Base-by-base conservation (phyloP, 2,113 vertebrate genomes). In the Nyctibius bracteatus region DNA sequence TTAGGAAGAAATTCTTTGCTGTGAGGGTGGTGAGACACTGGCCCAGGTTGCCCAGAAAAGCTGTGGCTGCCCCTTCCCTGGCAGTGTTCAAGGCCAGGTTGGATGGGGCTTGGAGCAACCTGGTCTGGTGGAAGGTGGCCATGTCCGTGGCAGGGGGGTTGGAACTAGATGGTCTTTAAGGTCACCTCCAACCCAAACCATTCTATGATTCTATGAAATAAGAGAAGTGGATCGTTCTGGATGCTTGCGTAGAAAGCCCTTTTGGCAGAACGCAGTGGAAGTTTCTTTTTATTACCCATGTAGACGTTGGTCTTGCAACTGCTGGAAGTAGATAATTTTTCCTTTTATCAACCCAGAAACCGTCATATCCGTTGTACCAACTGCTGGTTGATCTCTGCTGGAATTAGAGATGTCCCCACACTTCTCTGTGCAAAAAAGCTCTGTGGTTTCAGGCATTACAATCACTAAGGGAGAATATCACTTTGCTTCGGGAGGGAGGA, bases 311-410 rank as follows among this genome's bases (percentile, higher is more conserved):
- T 30, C 61, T 74, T n/a, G 8, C 54, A 87, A 43, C 35, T 91
- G 87, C 87, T 85, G 67, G 66, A 94, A 92, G 55, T 8, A 65
- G 52, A 58, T 65, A 57, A 58, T 68, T 88, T 92, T 81, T 51
- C 58, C 79, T 73, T 80, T 73, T 43, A 68, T 62, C 81, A 70
- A 30, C 41, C 23, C 66, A 81, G 66, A 88, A 91, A 61, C 44
- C 0, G 0, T 55, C 62, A n/a, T 4, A 72, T 14, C 62, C 24
- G 2, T 57, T 54, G 62, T 46, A 61, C n/a, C 88, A 86, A 44
- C 52, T 54, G 30, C 5, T 71, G 43, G 59, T 14, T 41, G 85
- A 73, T 86, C 82, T 66, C 67, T 65, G 30, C 52, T 91, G 81
- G 52, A 65, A 73, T 33, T 30, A 83, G 55, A 74, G 72, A 41